These are phyloP conservation scores for Strix occidentalis DNA, from an alignment of 2,797 vertebrate species.

Conservation along the genomic window DNA sequence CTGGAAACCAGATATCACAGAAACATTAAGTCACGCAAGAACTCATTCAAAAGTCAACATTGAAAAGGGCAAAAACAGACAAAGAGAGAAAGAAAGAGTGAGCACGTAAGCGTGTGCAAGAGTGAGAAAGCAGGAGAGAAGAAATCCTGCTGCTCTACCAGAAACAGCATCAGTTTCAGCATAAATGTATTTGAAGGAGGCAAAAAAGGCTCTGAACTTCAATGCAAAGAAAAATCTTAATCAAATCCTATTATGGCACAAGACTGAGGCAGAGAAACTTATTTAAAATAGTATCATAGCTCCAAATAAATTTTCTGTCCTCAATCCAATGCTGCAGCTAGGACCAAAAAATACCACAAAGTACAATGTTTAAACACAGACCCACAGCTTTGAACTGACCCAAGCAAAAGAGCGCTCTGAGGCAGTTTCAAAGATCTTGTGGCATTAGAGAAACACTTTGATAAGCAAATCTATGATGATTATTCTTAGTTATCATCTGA, in stretches of 20 bases:
- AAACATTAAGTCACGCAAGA: background rate
- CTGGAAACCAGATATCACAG: conserved; percentile 63
- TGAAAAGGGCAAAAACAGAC: background rate
- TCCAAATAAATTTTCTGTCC: background rate
- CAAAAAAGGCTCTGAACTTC: background rate
- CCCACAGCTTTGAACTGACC: background rate
- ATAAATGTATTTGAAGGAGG: background rate
- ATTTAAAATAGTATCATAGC: background rate
- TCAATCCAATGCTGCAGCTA: background rate
- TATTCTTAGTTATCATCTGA: background rate
- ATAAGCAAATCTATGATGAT: background rate
- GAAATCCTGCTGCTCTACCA: background rate
- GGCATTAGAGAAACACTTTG: background rate
- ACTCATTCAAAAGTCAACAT: background rate
- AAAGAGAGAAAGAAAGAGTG: background rate
- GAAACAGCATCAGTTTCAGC: background rate
- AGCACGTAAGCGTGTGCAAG: rapidly evolving
- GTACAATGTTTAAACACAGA: background rate
- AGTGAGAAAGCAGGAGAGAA: background rate
- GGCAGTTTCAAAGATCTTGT: background rate
- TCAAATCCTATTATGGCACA: background rate
- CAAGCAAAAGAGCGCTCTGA: background rate
- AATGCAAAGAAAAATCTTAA: background rate
- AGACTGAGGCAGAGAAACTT: background rate
- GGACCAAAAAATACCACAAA: background rate